Conservation (phyloP, 2,113 vertebrate genomes). For the Heptranchias perlo region DNA sequence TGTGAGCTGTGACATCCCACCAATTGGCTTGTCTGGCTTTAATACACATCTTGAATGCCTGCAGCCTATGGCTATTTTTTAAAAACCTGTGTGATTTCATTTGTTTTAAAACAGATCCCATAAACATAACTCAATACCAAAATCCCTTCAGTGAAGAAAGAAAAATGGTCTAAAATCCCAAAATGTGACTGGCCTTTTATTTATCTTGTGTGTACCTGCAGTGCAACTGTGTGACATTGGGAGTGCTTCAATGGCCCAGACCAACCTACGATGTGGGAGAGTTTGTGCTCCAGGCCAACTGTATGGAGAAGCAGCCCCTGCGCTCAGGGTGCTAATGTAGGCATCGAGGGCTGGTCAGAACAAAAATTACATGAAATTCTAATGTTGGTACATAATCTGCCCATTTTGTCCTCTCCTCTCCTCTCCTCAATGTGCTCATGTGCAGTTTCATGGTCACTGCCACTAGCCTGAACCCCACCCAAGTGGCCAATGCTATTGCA, state of each 20-base stretch:
- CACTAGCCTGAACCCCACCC: neutral
- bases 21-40: neutral
- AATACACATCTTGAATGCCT: neutral
- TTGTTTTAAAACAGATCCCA: neutral
- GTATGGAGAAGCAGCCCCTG: no score
- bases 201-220: neutral
- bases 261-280: neutral
- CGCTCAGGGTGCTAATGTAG: no score
- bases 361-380: neutral
- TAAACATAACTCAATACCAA: neutral
- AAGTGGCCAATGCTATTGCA: neutral
- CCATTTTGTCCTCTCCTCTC: no score
- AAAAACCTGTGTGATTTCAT: neutral
- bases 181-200: neutral
- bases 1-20: neutral
- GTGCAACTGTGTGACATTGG: neutral
- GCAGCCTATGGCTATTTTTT: neutral
- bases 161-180: no score
- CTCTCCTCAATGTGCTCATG: neutral
- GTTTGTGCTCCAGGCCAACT: neutral
- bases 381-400: neutral
- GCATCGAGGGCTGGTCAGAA: neutral
- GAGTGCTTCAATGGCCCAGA: neutral
- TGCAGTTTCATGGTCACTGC: neutral
- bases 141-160: no score